A percentile compares a stretch with the other conserved stretches of the same genome.
These are phyloP conservation scores for Brachionus paranguensis DNA, from an alignment of 1,140 invertebrate genomes.

Conservation along the genomic window DNA sequence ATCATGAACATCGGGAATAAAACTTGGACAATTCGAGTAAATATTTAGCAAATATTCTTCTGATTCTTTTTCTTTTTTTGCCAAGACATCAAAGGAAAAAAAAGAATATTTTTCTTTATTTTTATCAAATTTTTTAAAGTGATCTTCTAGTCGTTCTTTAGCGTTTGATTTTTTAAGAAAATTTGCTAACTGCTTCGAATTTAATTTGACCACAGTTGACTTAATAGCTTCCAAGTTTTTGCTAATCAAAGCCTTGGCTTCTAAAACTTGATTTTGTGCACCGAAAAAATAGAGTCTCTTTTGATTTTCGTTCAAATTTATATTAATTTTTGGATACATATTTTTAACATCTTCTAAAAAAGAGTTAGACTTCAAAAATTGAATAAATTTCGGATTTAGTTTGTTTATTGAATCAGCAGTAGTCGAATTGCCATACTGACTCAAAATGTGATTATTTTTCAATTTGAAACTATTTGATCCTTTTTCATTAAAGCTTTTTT, in stretches of 20 bases:
- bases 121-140: not conserved
- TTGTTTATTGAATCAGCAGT: slow-evolving; percentile 1
- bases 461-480: not conserved
- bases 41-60: not conserved
- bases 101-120: slow-evolving; percentile 5
- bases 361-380: not conserved
- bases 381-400: not conserved
- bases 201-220: not conserved
- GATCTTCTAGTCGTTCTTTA: not conserved
- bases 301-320: slow-evolving; percentile 8
- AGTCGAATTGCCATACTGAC: not conserved
- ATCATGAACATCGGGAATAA: not conserved
- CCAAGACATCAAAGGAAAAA: not conserved
- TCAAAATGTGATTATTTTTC: slow-evolving; percentile 5
- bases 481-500: not conserved
- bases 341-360: not conserved
- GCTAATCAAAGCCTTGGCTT: not conserved
- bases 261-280: not conserved
- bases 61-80: not conserved
- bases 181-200: not conserved
- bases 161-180: not conserved
- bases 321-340: slow-evolving; percentile 3
- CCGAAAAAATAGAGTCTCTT: slow-evolving; percentile 2
- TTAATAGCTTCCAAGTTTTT: slow-evolving; percentile 4
- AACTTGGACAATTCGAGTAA: not conserved